Percentiles rank a stretch among this genome's conserved stretches.
Conservation (phyloP, 2,888 invertebrate species). For the Nyleta sp. region DNA sequence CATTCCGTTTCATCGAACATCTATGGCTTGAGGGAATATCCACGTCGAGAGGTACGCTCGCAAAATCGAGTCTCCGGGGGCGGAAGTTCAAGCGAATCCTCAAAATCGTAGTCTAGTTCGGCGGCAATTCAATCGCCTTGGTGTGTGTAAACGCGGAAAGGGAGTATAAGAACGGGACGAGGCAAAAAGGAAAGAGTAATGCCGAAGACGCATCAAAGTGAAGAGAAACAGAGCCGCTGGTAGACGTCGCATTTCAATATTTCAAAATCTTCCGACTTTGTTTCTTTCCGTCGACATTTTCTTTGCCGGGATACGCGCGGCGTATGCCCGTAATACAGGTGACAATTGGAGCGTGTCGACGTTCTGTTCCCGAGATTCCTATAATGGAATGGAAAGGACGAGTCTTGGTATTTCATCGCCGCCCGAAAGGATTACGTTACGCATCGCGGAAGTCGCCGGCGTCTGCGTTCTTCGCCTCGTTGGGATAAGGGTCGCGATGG, state of each 20-base stretch:
- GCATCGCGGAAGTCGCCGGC: constrained; percentile 67
- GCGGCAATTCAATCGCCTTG: constrained; percentile 71
- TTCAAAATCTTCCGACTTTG: constrained; percentile 72
- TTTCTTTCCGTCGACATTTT: constrained; percentile 64
- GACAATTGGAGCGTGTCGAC: constrained; percentile 77
- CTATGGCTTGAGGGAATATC: constrained; percentile 34
- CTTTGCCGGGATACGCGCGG: constrained; percentile 52
- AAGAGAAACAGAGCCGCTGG: constrained; percentile 63
- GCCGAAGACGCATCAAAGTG: constrained; percentile 57
- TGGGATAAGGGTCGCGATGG: constrained; percentile 52
- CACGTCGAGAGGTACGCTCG: constrained; percentile 25
- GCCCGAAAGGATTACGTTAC: constrained; percentile 70
- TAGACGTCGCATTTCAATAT: constrained; percentile 77
- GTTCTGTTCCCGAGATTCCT: constrained; percentile 70
- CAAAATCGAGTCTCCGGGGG: constrained; percentile 68
- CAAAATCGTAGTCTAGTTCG: constrained; percentile 70
- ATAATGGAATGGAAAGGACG: constrained; percentile 74
- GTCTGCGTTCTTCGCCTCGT: constrained; percentile 41
- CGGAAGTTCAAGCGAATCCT: constrained; percentile 67
- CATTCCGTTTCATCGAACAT: constrained; percentile 38
- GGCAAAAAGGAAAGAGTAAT: constrained; percentile 51
- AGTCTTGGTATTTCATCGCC: constrained; percentile 63
- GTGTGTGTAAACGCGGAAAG: constrained; percentile 18
- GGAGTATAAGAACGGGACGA: constrained; percentile 37
- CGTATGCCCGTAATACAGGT: constrained; percentile 70